Percentiles rank a stretch among this genome's conserved stretches.
Evolutionary conservation across 2,888 invertebrate genomes (phyloP).

Genomic region (Lasioglossum lativentre): DNA sequence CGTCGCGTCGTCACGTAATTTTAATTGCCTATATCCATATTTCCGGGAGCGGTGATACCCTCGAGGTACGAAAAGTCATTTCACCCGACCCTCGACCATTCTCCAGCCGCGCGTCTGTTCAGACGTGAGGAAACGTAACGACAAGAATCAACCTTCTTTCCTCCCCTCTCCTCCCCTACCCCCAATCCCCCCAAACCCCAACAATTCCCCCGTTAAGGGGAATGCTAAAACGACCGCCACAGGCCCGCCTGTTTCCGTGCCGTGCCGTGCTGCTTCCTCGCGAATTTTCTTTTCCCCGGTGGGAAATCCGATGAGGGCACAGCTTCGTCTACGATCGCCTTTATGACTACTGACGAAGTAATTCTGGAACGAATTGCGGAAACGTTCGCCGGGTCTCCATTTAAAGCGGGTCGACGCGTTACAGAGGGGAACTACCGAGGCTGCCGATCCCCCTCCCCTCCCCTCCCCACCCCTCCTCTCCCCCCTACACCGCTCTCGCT

Average conservation of each 20-base stretch:
- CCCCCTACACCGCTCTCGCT: neutral
- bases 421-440: conserved; percentile 20
- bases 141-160: conserved; percentile 57
- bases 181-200: too few relatives aligned
- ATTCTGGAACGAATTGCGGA: conserved; percentile 43
- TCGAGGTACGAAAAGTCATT: conserved; percentile 75
- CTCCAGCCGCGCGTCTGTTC: conserved; percentile 51
- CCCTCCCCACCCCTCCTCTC: too few relatives aligned
- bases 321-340: conserved; percentile 51
- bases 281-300: conserved; percentile 64
- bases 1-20: conserved; percentile 69
- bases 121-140: conserved; percentile 70
- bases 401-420: conserved; percentile 19
- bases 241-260: conserved; percentile 54
- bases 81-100: conserved; percentile 68
- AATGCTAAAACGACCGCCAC: conserved; percentile 64
- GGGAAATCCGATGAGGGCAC: conserved; percentile 58
- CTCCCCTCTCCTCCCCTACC: neutral
- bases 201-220: conserved; percentile 19
- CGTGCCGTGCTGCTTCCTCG: conserved; percentile 52
- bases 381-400: conserved; percentile 24
- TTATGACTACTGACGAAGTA: conserved; percentile 59
- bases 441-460: too few relatives aligned
- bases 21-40: conserved; percentile 77
- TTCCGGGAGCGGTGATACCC: conserved; percentile 71